phyloP scores from a whole-genome alignment of 2,888 invertebrate species.

The Spisula solida region DNA sequence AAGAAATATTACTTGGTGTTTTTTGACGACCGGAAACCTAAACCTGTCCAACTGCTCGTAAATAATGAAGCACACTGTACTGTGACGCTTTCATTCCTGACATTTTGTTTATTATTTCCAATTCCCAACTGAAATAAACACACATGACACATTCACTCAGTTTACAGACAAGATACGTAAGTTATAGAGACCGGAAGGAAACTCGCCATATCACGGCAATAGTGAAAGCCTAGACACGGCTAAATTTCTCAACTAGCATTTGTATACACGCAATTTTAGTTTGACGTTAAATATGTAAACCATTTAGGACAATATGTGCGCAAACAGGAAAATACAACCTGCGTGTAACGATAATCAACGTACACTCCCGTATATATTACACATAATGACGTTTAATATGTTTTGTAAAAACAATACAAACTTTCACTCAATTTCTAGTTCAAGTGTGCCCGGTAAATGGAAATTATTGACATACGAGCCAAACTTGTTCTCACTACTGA shows the following conservation, averaged over 20 bases:
- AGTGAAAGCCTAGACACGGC: constrained; percentile 19
- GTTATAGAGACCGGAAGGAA: neutral
- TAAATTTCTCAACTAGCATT: neutral
- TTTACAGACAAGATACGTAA: neutral
- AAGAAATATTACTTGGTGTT: too few species aligned
- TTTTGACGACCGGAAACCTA: too few species aligned
- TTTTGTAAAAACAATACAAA: constrained; percentile 65
- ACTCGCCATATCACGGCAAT: constrained; percentile 10
- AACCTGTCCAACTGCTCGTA: too few species aligned
- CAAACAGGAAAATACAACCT: constrained; percentile 46
- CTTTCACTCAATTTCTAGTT: constrained; percentile 59
- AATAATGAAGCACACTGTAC: too few species aligned
- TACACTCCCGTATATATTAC: constrained; percentile 48
- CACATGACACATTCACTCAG: neutral
- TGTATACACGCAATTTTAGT: constrained; percentile 29
- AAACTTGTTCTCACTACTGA: constrained; percentile 52
- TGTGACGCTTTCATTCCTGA: too few species aligned
- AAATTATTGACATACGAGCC: constrained; percentile 48
- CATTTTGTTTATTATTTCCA: too few species aligned
- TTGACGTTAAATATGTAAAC: constrained; percentile 51
- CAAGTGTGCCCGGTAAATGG: constrained; percentile 64
- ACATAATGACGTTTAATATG: constrained; percentile 66
- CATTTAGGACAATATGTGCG: constrained; percentile 30
- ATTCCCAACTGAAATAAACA: neutral
- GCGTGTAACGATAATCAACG: constrained; percentile 48